Conservation (phyloP, 2,888 invertebrate species). For the Aphrophora alni region DNA sequence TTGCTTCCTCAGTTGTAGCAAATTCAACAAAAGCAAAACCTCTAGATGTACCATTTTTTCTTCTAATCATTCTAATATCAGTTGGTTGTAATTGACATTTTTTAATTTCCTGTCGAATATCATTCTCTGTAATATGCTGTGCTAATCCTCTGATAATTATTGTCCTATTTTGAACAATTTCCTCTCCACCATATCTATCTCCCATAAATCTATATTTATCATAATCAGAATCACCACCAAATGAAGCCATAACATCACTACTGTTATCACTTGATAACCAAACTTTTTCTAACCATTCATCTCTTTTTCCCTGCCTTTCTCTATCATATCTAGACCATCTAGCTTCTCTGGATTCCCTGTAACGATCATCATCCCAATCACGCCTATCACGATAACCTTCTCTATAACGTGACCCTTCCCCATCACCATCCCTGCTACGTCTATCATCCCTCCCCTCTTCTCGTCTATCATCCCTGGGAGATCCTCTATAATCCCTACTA, state of each 20-base stretch:
- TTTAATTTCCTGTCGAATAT: slow-evolving; percentile 80
- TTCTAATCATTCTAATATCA: slow-evolving; percentile 82
- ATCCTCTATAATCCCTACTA: slow-evolving; percentile 16
- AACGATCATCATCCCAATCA: slow-evolving; percentile 54
- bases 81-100: slow-evolving; percentile 76
- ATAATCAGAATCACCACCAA: neutral
- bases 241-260: neutral
- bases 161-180: slow-evolving; percentile 61
- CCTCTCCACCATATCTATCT: neutral
- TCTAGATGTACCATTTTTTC: slow-evolving; percentile 85
- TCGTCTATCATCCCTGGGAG: slow-evolving; percentile 21
- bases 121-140: slow-evolving; percentile 77
- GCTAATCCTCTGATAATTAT: slow-evolving; percentile 78
- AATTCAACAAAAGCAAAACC: slow-evolving; percentile 95
- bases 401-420: slow-evolving; percentile 48
- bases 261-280: slow-evolving; percentile 7
- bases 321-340: slow-evolving; percentile 13
- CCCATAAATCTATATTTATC: neutral
- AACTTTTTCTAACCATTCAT: slow-evolving; percentile 33
- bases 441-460: slow-evolving; percentile 27
- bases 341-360: slow-evolving; percentile 23
- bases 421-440: slow-evolving; percentile 44
- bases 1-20: slow-evolving; percentile 84
- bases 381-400: slow-evolving; percentile 54
- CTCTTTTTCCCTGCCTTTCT: slow-evolving; percentile 46